A percentile compares a stretch with the other conserved stretches of the same genome.
phyloP scores from a whole-genome alignment of 2,888 invertebrate genomes.

The Endomychus coccineus region DNA sequence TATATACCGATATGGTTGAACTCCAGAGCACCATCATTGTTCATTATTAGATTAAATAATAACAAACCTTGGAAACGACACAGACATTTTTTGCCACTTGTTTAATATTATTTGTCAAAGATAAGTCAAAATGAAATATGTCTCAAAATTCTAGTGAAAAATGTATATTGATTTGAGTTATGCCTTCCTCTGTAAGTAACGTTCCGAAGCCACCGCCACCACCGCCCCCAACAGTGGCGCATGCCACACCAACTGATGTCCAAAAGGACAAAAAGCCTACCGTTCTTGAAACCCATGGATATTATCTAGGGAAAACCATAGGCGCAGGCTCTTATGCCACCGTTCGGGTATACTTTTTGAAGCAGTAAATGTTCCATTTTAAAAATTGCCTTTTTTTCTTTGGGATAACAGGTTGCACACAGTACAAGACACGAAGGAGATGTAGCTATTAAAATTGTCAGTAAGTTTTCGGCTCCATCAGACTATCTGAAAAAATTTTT shows the following conservation, averaged over 20 bases:
- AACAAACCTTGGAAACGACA: no score
- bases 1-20: no score
- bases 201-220: constrained; percentile 31
- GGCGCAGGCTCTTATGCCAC: constrained; percentile 79
- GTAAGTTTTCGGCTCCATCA: constrained; percentile 73
- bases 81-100: no score
- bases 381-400: constrained; percentile 26
- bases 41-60: no score
- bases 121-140: no score
- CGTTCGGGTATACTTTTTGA: constrained; percentile 54
- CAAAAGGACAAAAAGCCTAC: constrained; percentile 43
- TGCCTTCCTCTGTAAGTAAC: constrained; percentile 38
- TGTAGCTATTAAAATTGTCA: constrained; percentile 78
- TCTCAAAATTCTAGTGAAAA: constrained; percentile 12
- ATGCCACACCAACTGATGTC: constrained; percentile 28
- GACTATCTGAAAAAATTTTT: constrained; percentile 74
- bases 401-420: constrained; percentile 53
- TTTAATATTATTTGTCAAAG: no score
- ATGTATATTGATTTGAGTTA: constrained; percentile 17
- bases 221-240: constrained; percentile 19
- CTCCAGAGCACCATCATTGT: no score
- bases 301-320: constrained; percentile 65
- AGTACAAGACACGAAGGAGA: constrained; percentile 65
- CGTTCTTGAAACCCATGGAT: constrained; percentile 73
- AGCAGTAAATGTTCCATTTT: constrained; percentile 9